Conservation (phyloP, 2,888 invertebrate species). For the Nyleta sp. region DNA sequence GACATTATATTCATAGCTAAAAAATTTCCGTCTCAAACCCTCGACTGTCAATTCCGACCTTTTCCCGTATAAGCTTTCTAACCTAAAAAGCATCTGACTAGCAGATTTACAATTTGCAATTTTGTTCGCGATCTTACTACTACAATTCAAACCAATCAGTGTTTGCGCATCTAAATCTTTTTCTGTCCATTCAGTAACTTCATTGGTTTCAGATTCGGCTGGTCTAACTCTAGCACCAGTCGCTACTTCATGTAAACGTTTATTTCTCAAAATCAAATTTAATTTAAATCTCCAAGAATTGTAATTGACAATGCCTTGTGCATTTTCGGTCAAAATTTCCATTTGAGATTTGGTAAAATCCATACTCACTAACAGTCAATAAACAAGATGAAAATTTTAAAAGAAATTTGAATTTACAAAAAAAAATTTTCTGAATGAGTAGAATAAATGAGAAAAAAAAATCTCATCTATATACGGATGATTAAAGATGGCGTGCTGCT, state of each 20-base stretch:
- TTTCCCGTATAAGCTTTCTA: slow-evolving; percentile 61
- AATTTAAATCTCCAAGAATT: too few relatives aligned
- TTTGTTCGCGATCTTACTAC: slow-evolving; percentile 63
- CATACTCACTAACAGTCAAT: too few relatives aligned
- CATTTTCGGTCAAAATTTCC: too few relatives aligned
- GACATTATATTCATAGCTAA: slow-evolving; percentile 66
- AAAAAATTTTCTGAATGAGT: too few relatives aligned
- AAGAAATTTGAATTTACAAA: too few relatives aligned
- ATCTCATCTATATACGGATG: too few relatives aligned
- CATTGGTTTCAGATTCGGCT: too few relatives aligned
- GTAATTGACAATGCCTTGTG: not conserved
- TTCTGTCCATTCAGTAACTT: slow-evolving; percentile 43
- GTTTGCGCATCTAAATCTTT: slow-evolving; percentile 64
- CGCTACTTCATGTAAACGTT: not conserved
- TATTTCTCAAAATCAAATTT: not conserved
- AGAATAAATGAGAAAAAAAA: too few relatives aligned
- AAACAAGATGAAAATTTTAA: too few relatives aligned
- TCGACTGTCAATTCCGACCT: slow-evolving; percentile 40
- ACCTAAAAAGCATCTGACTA: slow-evolving; percentile 54
- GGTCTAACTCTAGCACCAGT: too few relatives aligned
- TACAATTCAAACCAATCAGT: slow-evolving; percentile 66
- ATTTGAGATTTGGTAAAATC: too few relatives aligned
- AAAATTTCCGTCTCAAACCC: slow-evolving; percentile 65
- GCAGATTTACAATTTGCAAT: slow-evolving; percentile 64
- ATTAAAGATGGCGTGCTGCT: too few relatives aligned